Base-by-base conservation (phyloP, 2,888 invertebrate species). In the Tuta absoluta region DNA sequence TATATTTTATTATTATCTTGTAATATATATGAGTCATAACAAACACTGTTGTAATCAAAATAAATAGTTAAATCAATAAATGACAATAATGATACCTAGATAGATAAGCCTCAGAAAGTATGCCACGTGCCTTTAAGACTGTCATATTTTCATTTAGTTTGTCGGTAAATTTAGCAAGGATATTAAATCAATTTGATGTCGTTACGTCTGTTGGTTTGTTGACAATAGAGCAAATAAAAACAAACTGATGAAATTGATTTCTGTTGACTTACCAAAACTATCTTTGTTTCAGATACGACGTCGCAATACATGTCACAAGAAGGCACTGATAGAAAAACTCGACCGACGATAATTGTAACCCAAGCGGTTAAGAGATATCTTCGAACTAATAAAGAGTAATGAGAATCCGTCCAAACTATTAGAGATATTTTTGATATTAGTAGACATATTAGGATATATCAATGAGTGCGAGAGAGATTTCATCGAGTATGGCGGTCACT, bases 401-500 rank as follows among this genome's bases (percentile, higher is more conserved):
- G 84, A 79, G 66, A 79, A 72, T 77, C 79, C 79, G 79, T 81
- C 78, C 77, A 74, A 72, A 71, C 71, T 69, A 73, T n/a, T n/a
- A 68, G 59, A 75, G 67, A 79, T 79, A 82, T 78, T 82, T 85
- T 82, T 82, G 72, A 79, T 80, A 83, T 62, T 10, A 24, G 67
- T 72, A n/a, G n/a, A n/a, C n/a, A 75, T 73, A 78, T 73, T 76
- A 69, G 78, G 78, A 79, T 73, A 71, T 76, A 70, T 81, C 71
- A 76, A 90, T 90, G 88, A 87, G 75, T 76, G 75, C 70, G 71
- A 76, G 73, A 76, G 72, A 71, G 56, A 71, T 76, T 75, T 76
- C 75, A 73, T 68, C 78, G 71, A 74, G 33, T 12, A 91, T 89
- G 91, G 85, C 83, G 80, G 76, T 78, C 53, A 68, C 82, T 45